phyloP scores from a whole-genome alignment of 2,888 invertebrate species.

The Acanthopleura granulata region DNA sequence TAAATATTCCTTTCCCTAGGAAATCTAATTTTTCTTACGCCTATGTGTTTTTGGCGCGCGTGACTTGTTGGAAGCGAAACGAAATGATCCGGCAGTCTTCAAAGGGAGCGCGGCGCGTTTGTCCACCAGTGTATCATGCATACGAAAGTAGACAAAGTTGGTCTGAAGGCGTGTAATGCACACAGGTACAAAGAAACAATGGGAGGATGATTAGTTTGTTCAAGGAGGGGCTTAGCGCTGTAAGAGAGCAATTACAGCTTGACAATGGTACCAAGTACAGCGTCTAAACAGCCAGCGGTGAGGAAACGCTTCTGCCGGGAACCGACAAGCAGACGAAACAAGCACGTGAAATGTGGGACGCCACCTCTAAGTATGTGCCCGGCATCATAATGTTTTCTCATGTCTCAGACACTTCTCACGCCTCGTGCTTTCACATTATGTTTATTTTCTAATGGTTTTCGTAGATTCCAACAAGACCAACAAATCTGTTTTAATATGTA shows the following conservation, averaged over 20 bases:
- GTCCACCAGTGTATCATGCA: constrained; percentile 2
- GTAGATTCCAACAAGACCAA: too few species aligned
- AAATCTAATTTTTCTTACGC: constrained; percentile 20
- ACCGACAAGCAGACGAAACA: not conserved
- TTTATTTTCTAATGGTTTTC: too few species aligned
- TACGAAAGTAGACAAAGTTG: constrained; percentile 8
- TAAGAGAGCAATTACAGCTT: not conserved
- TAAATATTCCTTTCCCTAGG: constrained; percentile 8
- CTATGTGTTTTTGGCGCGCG: constrained; percentile 20
- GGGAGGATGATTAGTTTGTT: constrained; percentile 12
- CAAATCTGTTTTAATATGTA: too few species aligned
- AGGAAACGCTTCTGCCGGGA: not conserved
- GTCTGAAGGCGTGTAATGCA: not conserved
- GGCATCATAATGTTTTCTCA: not conserved
- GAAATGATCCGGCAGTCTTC: not conserved
- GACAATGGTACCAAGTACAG: constrained; percentile 16
- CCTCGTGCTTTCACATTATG: too few species aligned
- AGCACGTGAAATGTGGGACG: not conserved
- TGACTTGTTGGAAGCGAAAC: not conserved
- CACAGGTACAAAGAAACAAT: constrained; percentile 6
- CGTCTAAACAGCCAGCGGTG: not conserved
- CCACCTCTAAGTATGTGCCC: constrained; percentile 3
- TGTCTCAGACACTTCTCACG: too few species aligned
- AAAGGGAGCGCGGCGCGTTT: constrained; percentile 11
- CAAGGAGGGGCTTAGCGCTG: constrained; percentile 16